Percentiles rank a stretch among this genome's conserved stretches.
phyloP scores from a whole-genome alignment of 2,888 invertebrate species.

The Eupsilia transversa region DNA sequence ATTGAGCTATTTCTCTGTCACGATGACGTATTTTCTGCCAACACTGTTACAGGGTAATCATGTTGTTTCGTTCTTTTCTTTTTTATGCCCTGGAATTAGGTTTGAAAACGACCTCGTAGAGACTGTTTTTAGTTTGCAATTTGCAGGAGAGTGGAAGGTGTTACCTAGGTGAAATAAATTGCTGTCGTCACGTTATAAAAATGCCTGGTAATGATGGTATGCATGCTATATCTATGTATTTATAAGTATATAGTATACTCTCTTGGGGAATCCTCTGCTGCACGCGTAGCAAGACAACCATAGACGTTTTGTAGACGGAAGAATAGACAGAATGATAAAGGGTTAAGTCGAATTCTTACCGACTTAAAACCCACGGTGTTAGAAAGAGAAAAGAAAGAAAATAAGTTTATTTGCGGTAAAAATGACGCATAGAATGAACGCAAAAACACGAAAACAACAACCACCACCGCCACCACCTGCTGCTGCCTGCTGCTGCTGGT shows the following conservation, averaged over 20 bases:
- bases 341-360: not conserved
- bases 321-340: no score
- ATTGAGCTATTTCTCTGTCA: constrained; percentile 69
- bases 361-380: no score
- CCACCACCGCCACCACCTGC: no score
- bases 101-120: constrained; percentile 1
- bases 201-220: not conserved
- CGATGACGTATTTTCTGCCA: constrained; percentile 64
- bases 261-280: not conserved
- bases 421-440: no score
- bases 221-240: not conserved
- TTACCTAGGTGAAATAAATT: not conserved
- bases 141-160: not conserved
- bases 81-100: constrained; percentile 11
- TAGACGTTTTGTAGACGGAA: no score
- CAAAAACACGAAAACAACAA: no score
- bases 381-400: no score
- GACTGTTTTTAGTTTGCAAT: constrained; percentile 15
- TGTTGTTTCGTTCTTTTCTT: constrained; percentile 20
- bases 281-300: no score
- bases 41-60: constrained; percentile 39
- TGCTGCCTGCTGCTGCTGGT: no score
- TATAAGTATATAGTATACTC: not conserved
- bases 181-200: not conserved
- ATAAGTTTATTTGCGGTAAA: no score